Evolutionary conservation across 1,140 invertebrate genomes (phyloP), one percentile per base, ranked within the genome.

Genomic region (Philopotamus ludificatus): DNA sequence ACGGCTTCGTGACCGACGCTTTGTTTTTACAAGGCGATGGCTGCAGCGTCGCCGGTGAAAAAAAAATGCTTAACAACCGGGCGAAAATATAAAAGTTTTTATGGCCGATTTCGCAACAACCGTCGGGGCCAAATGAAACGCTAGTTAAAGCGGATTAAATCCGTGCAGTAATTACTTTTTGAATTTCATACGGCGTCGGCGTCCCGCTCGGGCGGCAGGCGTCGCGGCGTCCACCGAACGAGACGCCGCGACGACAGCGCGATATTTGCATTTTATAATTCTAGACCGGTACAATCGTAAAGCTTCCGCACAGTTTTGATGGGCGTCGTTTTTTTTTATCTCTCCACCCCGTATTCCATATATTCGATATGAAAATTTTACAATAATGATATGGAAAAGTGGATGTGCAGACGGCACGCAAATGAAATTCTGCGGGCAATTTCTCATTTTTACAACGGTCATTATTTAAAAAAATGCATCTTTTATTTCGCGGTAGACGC

Each of bases 401-500:
- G n/a, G n/a, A n/a, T n/a, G 12, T 34, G 28, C 28, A 34, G 4
- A 4, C 12, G 12, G 28, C 28, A 34, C 12, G 28, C 28, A 66
- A 49, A 25, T 28, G 18, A 47, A 61, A 66, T 61, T 53, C 59
- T 57, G 50, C 49, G 28, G 21, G 60, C 28, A 18, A 59, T 67
- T 44, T 67, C 39, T 67, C 65, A 67, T 59, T 59, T 67, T 67
- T 63, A 67, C 25, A 61, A 61, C 57, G 20, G 64, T 58, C 57
- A 55, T 67, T 67, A 63, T 63, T 63, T 63, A 53, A 21, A 64
- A 63, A 67, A 60, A 44, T 49, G 26, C 47, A 41, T 21, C n/a
- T 10, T 4, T 47, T 47, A 3, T 12, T 34, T 34, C 4, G 28
- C 28, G 28, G 28, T 34, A 4, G 12, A 7, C 44, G 44, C 44